phyloP scores from a whole-genome alignment of 2,113 vertebrate species.

The Argyrosomus japonicus region DNA sequence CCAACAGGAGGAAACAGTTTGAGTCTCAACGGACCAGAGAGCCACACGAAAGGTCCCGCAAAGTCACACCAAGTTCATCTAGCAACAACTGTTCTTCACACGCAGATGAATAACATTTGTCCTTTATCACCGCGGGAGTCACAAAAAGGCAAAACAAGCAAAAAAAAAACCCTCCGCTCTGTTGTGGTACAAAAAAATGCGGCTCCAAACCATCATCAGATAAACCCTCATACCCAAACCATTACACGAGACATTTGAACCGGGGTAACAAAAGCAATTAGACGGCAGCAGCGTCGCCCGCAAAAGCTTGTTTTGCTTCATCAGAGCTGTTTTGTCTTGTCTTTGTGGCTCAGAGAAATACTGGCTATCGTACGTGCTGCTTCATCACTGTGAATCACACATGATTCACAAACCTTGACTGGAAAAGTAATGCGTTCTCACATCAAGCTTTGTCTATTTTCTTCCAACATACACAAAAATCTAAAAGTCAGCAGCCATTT shows the following conservation, averaged over 20 bases:
- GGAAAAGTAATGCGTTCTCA: slow-evolving; percentile 34
- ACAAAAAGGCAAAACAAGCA: background rate
- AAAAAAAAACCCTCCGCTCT: background rate
- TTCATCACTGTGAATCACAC: slow-evolving; percentile 24
- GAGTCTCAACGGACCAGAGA: slow-evolving; percentile 50
- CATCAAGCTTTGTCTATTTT: slow-evolving; percentile 30
- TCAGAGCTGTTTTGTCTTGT: slow-evolving; percentile 32
- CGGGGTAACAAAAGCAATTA: slow-evolving; percentile 27
- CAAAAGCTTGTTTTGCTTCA: slow-evolving; percentile 19
- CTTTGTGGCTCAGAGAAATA: background rate
- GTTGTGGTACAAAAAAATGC: slow-evolving; percentile 21
- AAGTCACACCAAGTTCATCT: slow-evolving; percentile 70
- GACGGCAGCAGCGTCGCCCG: background rate
- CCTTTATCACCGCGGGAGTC: background rate
- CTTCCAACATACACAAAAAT: slow-evolving; percentile 64
- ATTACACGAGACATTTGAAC: slow-evolving; percentile 32
- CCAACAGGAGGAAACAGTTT: slow-evolving; percentile 73
- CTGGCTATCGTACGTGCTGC: background rate
- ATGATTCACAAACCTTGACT: slow-evolving; percentile 35
- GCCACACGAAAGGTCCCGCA: slow-evolving; percentile 56
- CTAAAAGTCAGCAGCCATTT: slow-evolving; percentile 52
- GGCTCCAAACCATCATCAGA: slow-evolving; percentile 21
- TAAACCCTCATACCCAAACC: slow-evolving; percentile 29
- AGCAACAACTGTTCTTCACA: slow-evolving; percentile 28
- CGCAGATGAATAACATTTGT: slow-evolving; percentile 21